These are phyloP conservation scores for Megalops atlanticus DNA, from an alignment of 2,113 vertebrate genomes.

Conservation along the genomic window DNA sequence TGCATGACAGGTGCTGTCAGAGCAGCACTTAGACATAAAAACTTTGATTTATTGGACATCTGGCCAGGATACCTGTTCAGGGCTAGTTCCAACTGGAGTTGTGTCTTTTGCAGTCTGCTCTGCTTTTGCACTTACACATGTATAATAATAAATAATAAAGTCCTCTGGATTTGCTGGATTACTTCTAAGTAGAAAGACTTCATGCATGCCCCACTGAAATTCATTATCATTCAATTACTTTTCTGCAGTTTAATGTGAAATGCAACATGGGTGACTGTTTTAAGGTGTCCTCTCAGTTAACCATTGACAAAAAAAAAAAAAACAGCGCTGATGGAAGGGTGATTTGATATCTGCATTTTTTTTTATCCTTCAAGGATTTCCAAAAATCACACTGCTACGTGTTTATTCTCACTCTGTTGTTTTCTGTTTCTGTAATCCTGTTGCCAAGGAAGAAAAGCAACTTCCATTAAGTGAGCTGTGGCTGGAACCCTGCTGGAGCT, in stretches of 20 bases:
- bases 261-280: background rate
- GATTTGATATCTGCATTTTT: background rate
- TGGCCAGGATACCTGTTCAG: background rate
- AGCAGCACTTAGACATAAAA: background rate
- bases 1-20: background rate
- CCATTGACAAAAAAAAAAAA: too few species aligned
- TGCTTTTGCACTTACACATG: too few species aligned
- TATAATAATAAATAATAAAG: background rate
- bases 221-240: too few species aligned
- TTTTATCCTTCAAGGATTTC: background rate
- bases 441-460: background rate
- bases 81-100: background rate
- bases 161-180: background rate
- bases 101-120: background rate
- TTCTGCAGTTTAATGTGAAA: too few species aligned
- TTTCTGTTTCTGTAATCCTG: background rate
- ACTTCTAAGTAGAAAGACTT: background rate
- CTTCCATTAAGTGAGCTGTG: background rate
- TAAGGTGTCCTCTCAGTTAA: background rate
- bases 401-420: background rate
- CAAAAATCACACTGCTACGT: background rate
- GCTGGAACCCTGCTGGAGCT: background rate
- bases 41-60: too few species aligned
- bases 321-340: background rate
- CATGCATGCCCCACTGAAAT: too few species aligned